A percentile compares a stretch with the other conserved stretches of the same genome.
Evolutionary conservation across 2,113 vertebrate species (phyloP).

Genomic region (Megalops atlanticus): DNA sequence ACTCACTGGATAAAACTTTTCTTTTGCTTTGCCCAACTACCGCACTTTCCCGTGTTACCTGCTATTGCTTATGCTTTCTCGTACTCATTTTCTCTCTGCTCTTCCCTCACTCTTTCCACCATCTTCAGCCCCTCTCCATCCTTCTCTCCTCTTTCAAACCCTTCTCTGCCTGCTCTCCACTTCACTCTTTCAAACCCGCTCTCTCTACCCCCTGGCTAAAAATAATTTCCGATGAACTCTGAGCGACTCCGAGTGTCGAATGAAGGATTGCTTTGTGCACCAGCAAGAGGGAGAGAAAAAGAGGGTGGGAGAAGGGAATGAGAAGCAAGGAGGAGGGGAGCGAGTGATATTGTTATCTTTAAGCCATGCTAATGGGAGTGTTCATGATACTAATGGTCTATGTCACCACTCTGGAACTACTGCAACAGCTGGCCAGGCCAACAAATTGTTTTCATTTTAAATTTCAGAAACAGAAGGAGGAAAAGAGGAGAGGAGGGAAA

Average conservation of each 20-base stretch:
- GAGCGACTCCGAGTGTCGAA: conserved; percentile 44
- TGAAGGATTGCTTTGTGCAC: conserved; percentile 49
- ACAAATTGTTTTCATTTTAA: neutral
- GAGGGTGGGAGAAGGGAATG: conserved; percentile 16
- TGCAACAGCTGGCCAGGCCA: conserved; percentile 39
- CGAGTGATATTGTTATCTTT: conserved; percentile 52
- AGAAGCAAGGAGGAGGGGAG: neutral
- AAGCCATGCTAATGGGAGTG: conserved; percentile 41
- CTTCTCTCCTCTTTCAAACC: conserved; percentile 12
- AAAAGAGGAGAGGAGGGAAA: neutral
- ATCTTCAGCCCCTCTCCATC: conserved; percentile 17
- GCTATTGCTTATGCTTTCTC: neutral
- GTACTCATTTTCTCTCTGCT: too few species aligned
- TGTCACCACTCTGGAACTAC: conserved; percentile 57
- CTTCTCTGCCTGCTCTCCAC: neutral
- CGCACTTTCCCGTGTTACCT: neutral
- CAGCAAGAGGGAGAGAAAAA: conserved; percentile 12
- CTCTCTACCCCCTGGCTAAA: conserved; percentile 53
- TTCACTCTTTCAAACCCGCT: conserved; percentile 14
- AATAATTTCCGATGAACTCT: conserved; percentile 66
- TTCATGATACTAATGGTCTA: conserved; percentile 54
- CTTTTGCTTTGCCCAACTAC: neutral
- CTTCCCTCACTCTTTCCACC: neutral
- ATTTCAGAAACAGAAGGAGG: neutral
- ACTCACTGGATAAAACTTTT: neutral